Conservation (phyloP, 2,113 vertebrate species). For the Scytalopus superciliaris region DNA sequence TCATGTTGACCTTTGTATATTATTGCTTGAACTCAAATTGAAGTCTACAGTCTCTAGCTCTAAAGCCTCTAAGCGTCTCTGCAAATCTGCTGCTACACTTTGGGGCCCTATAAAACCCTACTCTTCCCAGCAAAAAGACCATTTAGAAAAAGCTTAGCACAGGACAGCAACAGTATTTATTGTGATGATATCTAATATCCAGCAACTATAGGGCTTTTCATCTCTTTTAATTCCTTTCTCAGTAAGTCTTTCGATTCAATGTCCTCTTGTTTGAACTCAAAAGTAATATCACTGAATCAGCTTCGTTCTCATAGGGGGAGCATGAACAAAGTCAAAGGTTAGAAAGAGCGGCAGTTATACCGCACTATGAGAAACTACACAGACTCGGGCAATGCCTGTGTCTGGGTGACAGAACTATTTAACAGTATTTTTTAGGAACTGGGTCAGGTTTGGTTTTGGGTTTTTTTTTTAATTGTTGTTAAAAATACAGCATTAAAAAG, state of each 20-base stretch:
- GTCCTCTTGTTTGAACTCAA: neutral
- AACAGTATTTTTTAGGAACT: neutral
- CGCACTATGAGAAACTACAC: neutral
- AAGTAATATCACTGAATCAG: neutral
- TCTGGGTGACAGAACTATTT: neutral
- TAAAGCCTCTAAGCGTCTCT: neutral
- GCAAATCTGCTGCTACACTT: neutral
- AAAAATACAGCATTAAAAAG: neutral
- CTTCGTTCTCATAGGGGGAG: neutral
- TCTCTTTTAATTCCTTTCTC: neutral
- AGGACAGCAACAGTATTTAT: neutral
- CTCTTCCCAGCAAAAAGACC: neutral
- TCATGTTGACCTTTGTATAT: neutral
- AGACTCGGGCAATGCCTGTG: neutral
- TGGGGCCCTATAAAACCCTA: neutral
- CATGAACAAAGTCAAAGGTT: neutral
- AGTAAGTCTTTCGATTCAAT: neutral
- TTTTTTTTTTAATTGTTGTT: neutral
- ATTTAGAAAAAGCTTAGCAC: neutral
- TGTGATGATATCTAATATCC: neutral
- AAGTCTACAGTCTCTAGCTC: neutral
- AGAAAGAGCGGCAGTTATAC: neutral
- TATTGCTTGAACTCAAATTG: neutral
- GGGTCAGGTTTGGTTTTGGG: neutral
- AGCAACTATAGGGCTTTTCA: neutral